Conservation (phyloP, 2,888 invertebrate genomes). For the Clostera curtula region DNA sequence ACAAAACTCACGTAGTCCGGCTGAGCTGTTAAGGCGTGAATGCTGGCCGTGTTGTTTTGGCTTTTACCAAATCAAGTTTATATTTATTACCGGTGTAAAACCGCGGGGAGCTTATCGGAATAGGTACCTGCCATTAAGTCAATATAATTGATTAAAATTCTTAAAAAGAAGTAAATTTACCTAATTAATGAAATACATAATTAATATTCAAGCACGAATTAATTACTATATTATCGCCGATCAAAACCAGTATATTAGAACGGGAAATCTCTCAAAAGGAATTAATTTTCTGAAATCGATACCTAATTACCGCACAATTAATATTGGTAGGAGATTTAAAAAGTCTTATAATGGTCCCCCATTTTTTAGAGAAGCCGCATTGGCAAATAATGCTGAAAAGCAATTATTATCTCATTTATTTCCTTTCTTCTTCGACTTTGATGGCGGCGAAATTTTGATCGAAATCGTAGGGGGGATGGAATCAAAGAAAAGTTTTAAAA, state of each 20-base stretch:
- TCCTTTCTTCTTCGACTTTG: constrained; percentile 45
- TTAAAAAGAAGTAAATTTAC: too few species aligned
- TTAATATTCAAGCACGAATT: too few species aligned
- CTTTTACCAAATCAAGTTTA: too few species aligned
- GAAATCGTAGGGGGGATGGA: constrained; percentile 47
- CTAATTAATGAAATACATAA: too few species aligned
- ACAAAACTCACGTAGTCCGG: too few species aligned
- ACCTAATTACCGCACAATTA: constrained; percentile 46
- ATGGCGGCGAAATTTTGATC: constrained; percentile 56
- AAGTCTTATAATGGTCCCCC: constrained; percentile 18
- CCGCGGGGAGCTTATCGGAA: too few species aligned
- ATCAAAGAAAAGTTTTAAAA: constrained; percentile 54
- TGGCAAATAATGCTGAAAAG: constrained; percentile 50
- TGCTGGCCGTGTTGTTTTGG: too few species aligned
- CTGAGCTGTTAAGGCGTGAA: too few species aligned
- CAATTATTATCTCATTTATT: constrained; percentile 63
- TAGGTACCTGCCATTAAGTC: too few species aligned
- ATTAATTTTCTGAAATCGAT: constrained; percentile 15
- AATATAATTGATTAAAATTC: too few species aligned
- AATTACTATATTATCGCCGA: too few species aligned
- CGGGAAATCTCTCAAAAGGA: constrained; percentile 6
- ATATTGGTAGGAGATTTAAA: constrained; percentile 20
- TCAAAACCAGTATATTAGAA: constrained; percentile 8
- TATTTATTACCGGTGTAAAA: too few species aligned
- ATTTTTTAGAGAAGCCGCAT: constrained; percentile 39